These are phyloP conservation scores for Propithecus coquereli DNA, from an alignment of 2,113 vertebrate species.

Conservation along the genomic window DNA sequence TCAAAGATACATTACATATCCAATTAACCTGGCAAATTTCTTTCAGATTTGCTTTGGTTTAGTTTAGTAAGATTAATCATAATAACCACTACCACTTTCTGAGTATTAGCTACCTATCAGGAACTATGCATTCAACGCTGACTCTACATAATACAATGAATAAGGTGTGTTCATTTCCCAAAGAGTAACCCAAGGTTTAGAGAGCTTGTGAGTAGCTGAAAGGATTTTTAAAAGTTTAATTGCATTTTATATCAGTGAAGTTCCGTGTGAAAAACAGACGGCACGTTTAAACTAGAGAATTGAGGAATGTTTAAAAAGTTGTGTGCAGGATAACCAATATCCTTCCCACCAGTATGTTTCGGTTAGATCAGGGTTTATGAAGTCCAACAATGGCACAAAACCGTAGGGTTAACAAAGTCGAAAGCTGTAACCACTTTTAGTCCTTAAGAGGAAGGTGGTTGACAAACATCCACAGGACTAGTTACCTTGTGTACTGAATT, in stretches of 20 bases:
- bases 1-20: not conserved
- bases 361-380: not conserved
- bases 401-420: not conserved
- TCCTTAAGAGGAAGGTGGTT: not conserved
- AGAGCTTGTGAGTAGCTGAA: not conserved
- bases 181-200: not conserved
- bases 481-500: not conserved
- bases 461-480: not conserved
- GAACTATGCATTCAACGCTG: not conserved
- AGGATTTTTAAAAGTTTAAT: slow-evolving; percentile 2
- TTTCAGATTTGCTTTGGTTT: slow-evolving; percentile 19
- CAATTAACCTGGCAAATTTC: not conserved
- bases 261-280: not conserved
- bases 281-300: not conserved
- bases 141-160: not conserved
- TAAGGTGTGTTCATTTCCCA: not conserved
- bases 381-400: not conserved
- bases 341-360: not conserved
- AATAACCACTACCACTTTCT: not conserved
- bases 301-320: not conserved
- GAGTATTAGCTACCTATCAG: not conserved
- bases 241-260: not conserved
- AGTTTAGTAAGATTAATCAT: not conserved
- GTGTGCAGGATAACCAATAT: not conserved
- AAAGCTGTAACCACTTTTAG: not conserved